phyloP scores from a whole-genome alignment of 2,797 vertebrate species.

The Dromococcyx pavoninus region DNA sequence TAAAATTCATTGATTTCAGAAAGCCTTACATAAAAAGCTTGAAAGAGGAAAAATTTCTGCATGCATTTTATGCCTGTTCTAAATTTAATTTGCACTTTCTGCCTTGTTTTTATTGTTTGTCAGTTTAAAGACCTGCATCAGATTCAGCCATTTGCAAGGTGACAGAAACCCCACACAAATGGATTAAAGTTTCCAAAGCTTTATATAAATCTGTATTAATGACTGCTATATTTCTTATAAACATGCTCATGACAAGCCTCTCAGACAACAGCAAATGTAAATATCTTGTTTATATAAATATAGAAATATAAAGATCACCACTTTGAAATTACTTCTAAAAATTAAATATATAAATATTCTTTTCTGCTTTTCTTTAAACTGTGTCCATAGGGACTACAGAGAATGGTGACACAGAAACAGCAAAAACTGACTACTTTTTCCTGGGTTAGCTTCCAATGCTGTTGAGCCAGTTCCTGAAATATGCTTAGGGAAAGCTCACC shows the following conservation, averaged over 20 bases:
- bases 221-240: constrained; percentile 1
- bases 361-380: background rate
- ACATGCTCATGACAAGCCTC: constrained; percentile 11
- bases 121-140: constrained; percentile 39
- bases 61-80: background rate
- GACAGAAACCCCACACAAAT: constrained; percentile 32
- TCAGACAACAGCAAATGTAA: constrained; percentile 8
- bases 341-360: background rate
- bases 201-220: constrained; percentile 46
- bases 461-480: background rate
- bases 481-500: background rate
- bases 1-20: constrained; percentile 48
- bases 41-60: constrained; percentile 35
- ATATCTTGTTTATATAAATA: background rate
- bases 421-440: background rate
- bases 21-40: constrained; percentile 9
- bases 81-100: constrained; percentile 51
- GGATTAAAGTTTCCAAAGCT: constrained; percentile 27
- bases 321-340: background rate
- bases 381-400: background rate
- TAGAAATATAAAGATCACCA: background rate
- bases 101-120: constrained; percentile 48
- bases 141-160: constrained; percentile 47
- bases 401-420: background rate
- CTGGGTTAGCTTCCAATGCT: background rate